Evolutionary conservation across 1,140 invertebrate species (phyloP).

Genomic region (Caenorhabditis brenneri): DNA sequence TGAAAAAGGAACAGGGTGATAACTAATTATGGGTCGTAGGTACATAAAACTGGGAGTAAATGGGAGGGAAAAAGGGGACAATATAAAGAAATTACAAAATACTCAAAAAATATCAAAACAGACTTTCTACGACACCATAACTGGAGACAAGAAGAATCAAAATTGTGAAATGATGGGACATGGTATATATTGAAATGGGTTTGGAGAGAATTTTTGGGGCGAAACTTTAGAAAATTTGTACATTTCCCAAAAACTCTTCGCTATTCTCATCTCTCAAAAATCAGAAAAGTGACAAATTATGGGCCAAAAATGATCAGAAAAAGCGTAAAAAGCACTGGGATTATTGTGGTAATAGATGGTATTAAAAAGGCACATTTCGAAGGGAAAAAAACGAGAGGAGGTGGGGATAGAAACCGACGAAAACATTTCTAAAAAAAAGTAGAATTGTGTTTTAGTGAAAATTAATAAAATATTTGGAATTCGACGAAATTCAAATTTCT

Average conservation of each 20-base stretch:
- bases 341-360: not conserved
- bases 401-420: not conserved
- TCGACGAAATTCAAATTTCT: no score
- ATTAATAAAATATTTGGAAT: no score
- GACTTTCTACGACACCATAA: not conserved
- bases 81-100: not conserved
- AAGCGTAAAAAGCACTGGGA: not conserved
- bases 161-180: not conserved
- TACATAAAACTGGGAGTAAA: not conserved
- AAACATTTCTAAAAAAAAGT: no score
- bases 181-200: not conserved
- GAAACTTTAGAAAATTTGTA: not conserved
- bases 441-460: no score
- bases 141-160: not conserved
- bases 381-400: not conserved
- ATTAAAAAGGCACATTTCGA: not conserved
- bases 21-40: not conserved
- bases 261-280: not conserved
- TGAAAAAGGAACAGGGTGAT: not conserved
- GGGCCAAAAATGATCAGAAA: not conserved
- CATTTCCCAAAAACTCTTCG: not conserved
- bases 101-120: not conserved
- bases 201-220: not conserved
- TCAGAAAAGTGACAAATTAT: not conserved
- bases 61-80: not conserved